A percentile compares a stretch with the other conserved stretches of the same genome.
Conservation (phyloP, 2,113 vertebrate genomes). For the Gavialis gangeticus region DNA sequence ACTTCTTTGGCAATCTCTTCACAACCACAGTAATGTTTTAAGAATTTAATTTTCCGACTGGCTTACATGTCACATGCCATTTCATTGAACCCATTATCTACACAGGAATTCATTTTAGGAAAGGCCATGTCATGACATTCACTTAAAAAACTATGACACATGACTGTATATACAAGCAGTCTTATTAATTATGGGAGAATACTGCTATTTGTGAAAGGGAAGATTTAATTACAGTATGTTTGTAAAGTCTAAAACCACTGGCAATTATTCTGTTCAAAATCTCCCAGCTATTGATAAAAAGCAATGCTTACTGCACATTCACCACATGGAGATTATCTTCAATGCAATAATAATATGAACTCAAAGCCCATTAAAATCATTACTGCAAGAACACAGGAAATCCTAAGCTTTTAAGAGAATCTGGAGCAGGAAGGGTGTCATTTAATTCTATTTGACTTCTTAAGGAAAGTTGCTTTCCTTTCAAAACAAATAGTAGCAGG, state of each 20-base stretch:
- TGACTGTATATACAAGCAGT: not conserved
- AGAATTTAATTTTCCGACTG: not conserved
- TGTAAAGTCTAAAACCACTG: slow-evolving; percentile 6
- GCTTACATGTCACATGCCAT: not conserved
- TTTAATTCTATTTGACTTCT: slow-evolving; percentile 36
- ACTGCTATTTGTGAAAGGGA: not conserved
- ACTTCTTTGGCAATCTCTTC: slow-evolving; percentile 34
- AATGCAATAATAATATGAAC: not conserved
- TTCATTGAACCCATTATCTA: slow-evolving; percentile 16
- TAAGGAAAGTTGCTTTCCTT: not conserved
- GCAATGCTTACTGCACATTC: slow-evolving; percentile 36
- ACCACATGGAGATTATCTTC: slow-evolving; percentile 50
- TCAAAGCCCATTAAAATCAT: slow-evolving; percentile 29
- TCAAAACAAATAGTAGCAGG: not conserved
- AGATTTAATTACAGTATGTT: not conserved
- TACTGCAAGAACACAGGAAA: slow-evolving; percentile 46
- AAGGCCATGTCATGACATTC: not conserved
- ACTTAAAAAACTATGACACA: not conserved
- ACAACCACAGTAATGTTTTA: not conserved
- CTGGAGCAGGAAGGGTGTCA: not conserved
- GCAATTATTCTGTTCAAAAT: not conserved
- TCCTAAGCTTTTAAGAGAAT: slow-evolving; percentile 46
- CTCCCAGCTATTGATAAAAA: not conserved
- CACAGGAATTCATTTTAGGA: not conserved
- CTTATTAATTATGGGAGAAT: not conserved